These are phyloP conservation scores for Leptinotarsa tumamoca DNA, from an alignment of 2,888 invertebrate species.

Conservation along the genomic window DNA sequence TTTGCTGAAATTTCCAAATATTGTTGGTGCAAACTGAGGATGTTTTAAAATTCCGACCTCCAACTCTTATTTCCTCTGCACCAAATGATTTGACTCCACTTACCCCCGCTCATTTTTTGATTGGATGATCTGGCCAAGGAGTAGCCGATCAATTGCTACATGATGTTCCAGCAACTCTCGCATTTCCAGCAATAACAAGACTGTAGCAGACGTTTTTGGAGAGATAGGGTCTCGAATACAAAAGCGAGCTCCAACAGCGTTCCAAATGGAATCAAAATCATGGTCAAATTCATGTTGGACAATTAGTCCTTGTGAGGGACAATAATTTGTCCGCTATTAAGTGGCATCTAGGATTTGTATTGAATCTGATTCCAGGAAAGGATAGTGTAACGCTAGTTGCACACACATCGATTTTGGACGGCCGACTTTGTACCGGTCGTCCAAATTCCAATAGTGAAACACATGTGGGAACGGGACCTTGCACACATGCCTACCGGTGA, in stretches of 20 bases:
- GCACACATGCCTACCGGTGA: too few species aligned
- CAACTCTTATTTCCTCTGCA: neutral
- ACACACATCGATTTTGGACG: too few species aligned
- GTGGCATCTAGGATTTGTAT: constrained; percentile 51
- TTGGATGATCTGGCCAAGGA: constrained; percentile 47
- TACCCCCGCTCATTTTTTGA: constrained; percentile 49
- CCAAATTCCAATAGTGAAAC: too few species aligned
- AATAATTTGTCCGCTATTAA: constrained; percentile 51
- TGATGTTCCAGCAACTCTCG: constrained; percentile 38
- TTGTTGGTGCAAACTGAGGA: neutral
- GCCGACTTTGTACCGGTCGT: too few species aligned
- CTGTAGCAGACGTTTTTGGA: constrained; percentile 52
- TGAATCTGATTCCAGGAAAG: constrained; percentile 50
- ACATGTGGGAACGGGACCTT: too few species aligned
- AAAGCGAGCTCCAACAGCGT: constrained; percentile 49
- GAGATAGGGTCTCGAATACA: constrained; percentile 52
- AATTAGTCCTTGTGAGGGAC: constrained; percentile 56
- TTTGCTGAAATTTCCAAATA: neutral
- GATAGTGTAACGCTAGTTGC: too few species aligned
- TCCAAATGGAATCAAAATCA: constrained; percentile 40
- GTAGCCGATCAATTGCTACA: constrained; percentile 42
- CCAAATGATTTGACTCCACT: constrained; percentile 4
- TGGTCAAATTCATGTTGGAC: constrained; percentile 47
- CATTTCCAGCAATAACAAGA: constrained; percentile 51
- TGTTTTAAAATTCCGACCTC: neutral